Evolutionary conservation across 2,113 vertebrate species (phyloP), one percentile per base, ranked within the genome.

Genomic region (Scartelaos histophorus): DNA sequence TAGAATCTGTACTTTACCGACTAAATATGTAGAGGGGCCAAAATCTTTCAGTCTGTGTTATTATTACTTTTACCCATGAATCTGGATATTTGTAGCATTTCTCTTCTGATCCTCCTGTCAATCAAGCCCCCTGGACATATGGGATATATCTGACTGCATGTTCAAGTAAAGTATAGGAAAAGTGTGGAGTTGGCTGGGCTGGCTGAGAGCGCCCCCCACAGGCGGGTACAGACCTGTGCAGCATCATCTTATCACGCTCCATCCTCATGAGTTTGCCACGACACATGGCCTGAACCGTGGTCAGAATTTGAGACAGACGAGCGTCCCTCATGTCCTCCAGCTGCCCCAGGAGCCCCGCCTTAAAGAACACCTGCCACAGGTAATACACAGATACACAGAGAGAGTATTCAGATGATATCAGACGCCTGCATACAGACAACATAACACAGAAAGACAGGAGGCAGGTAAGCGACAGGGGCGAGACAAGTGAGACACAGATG

Each of bases 341-440:
- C 89, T 97, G 96, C 66, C 98, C 97, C 70, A 98, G 88, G 1
- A 98, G 92, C 12, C 97, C 96, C 0, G 95, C 95, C 86, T 97
- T 99, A 85, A 98, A 98, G 90, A 99, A 98, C 84, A 99, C 97
- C 96, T 98, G 3, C 17, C 1, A 70, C 24, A 25, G 24, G 56
- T 58, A 58, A 58, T 25, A 58, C 24, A 25, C 56, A 25, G 22
- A 22, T 24, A 58, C 22, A 13, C 12, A 25, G 10, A 22, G n/a
- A 13, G 3, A 13, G 13, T 15, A 5, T 5, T 25, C 13, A 25
- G 25, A 58, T 13, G 1, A 25, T 58, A 24, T 25, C 24, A 58
- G 56, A 58, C 22, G 25, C 2, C 22, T 25, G 12, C 11, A 24
- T 25, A 15, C 56, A 25, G 51, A 54, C n/a, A 17, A 19, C 47